phyloP scores from a whole-genome alignment of 2,797 vertebrate genomes.

The Pangasius macronema region DNA sequence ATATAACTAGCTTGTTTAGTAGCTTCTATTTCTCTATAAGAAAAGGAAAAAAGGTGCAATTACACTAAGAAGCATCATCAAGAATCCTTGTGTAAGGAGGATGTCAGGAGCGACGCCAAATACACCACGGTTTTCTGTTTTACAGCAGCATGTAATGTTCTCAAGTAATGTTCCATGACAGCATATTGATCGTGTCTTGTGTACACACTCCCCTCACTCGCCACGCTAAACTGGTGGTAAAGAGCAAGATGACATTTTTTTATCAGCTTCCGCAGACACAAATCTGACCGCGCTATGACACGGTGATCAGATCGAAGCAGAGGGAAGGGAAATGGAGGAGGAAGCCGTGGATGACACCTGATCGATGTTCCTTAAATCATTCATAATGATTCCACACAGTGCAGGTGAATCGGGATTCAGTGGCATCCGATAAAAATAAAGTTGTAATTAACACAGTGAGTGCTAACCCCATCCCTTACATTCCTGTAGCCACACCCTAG shows the following conservation, averaged over 20 bases:
- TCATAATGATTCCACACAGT: too few species aligned
- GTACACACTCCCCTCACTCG: background rate
- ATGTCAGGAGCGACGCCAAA: background rate
- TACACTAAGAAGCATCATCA: background rate
- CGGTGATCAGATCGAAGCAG: background rate
- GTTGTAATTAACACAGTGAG: background rate
- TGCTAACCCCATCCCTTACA: background rate
- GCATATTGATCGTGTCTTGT: background rate
- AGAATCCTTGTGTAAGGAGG: background rate
- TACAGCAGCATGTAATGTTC: background rate
- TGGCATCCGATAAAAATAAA: too few species aligned
- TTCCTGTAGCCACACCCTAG: background rate
- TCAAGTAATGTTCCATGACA: constrained; percentile 13
- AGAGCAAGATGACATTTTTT: background rate
- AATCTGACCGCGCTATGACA: background rate
- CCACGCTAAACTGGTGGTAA: background rate
- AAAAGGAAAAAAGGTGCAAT: background rate
- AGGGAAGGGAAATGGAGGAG: background rate
- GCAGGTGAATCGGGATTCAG: background rate
- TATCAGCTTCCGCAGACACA: constrained; percentile 2
- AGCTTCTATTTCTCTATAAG: background rate
- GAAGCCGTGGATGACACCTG: background rate
- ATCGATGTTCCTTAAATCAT: background rate
- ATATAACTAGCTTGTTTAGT: background rate
- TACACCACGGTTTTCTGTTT: background rate